These are phyloP conservation scores for Coelopa pilipes DNA, from an alignment of 2,888 invertebrate species.

Conservation along the genomic window DNA sequence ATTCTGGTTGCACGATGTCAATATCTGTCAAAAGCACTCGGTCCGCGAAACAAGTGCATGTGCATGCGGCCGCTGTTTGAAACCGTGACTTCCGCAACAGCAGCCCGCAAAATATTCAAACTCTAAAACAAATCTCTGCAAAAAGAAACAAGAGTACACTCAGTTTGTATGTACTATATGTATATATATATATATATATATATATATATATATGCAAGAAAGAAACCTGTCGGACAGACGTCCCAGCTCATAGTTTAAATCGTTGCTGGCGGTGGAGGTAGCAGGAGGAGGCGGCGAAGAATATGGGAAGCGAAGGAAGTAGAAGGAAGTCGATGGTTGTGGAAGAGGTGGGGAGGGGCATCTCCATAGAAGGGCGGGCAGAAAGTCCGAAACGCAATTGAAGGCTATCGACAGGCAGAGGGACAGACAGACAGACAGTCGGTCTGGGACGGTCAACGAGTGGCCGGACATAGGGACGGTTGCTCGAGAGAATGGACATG, in stretches of 20 bases:
- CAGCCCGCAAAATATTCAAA: too few species aligned
- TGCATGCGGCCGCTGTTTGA: neutral
- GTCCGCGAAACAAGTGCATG: neutral
- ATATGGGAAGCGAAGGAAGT: neutral
- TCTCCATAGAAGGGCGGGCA: constrained; percentile 7
- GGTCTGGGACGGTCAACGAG: neutral
- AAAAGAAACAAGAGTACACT: too few species aligned
- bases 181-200: neutral
- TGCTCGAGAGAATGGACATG: constrained; percentile 9
- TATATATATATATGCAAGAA: neutral
- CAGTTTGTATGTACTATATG: neutral
- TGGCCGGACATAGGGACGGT: constrained; percentile 1
- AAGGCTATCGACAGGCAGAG: constrained; percentile 16
- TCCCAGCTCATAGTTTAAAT: neutral
- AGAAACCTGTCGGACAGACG: neutral
- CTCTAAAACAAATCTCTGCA: too few species aligned
- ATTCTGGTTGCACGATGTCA: constrained; percentile 20
- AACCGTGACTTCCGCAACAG: too few species aligned
- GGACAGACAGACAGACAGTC: constrained; percentile 3
- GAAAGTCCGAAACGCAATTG: constrained; percentile 9
- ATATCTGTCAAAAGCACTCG: constrained; percentile 28
- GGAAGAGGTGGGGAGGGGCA: neutral
- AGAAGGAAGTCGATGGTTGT: neutral
- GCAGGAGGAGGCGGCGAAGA: neutral
- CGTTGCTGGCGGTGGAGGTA: neutral